These are phyloP conservation scores for Holacanthus passer DNA, from an alignment of 2,113 vertebrate genomes.

Conservation along the genomic window DNA sequence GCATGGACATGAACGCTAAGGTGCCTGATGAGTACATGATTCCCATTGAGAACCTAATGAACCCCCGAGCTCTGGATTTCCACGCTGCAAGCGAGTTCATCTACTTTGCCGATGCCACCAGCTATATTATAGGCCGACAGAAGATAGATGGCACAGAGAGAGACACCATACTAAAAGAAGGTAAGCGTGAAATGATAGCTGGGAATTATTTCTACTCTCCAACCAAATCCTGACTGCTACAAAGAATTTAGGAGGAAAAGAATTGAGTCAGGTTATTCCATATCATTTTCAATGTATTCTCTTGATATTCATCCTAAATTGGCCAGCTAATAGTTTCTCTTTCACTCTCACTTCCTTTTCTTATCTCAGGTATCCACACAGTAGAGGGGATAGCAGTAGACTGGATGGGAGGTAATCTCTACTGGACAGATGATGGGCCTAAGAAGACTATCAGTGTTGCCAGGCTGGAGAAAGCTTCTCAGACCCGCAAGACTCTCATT, in stretches of 20 bases:
- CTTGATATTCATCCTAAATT: constrained; percentile 10
- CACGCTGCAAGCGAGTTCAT: constrained; percentile 94
- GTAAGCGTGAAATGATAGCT: constrained; percentile 73
- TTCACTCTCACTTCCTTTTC: constrained; percentile 5
- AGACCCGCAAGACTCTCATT: constrained; percentile 93
- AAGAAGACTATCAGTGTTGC: constrained; percentile 98
- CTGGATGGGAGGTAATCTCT: constrained; percentile 98
- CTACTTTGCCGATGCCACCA: constrained; percentile 97
- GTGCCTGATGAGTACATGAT: constrained; percentile 98
- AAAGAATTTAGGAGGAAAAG: background rate
- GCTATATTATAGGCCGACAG: constrained; percentile 95
- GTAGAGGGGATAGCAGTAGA: constrained; percentile 97
- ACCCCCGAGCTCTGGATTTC: constrained; percentile 95
- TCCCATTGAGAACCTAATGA: constrained; percentile 98
- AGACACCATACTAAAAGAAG: constrained; percentile 95
- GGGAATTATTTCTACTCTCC: background rate
- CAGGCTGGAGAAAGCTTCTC: constrained; percentile 94
- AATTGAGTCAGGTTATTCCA: background rate
- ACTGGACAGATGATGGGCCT: constrained; percentile 97
- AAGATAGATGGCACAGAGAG: constrained; percentile 95
- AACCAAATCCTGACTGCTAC: background rate
- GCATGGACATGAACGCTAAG: constrained; percentile 97
- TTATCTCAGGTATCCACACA: constrained; percentile 91
- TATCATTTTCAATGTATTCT: constrained; percentile 21
- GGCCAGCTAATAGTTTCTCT: constrained; percentile 5